A percentile compares a stretch with the other conserved stretches of the same genome.
phyloP scores from a whole-genome alignment of 2,797 vertebrate species.

The Hoplostethus atlanticus region DNA sequence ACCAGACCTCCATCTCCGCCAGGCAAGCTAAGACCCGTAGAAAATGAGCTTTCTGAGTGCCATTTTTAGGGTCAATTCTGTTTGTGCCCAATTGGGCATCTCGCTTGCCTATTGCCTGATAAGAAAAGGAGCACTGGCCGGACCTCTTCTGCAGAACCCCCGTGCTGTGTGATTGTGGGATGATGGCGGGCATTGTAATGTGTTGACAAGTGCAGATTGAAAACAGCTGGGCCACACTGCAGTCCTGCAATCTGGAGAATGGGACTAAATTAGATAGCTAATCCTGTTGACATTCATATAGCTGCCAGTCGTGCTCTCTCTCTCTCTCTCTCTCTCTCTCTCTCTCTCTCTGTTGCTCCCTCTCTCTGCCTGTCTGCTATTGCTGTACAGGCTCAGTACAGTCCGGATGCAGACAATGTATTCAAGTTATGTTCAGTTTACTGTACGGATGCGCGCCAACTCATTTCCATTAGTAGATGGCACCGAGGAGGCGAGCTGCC shows the following conservation, averaged over 20 bases:
- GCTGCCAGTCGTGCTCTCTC: constrained; percentile 22
- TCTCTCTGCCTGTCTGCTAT: constrained; percentile 65
- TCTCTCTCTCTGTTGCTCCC: constrained; percentile 30
- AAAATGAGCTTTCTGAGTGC: constrained; percentile 30
- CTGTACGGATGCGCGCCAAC: neutral
- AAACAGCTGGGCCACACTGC: constrained; percentile 36
- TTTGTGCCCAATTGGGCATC: constrained; percentile 33
- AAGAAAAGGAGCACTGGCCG: constrained; percentile 10
- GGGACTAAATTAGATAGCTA: constrained; percentile 46
- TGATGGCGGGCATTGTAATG: constrained; percentile 15
- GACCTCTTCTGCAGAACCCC: constrained; percentile 17
- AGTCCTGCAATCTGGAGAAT: constrained; percentile 41
- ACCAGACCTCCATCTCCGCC: constrained; percentile 31
- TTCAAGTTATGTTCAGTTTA: neutral
- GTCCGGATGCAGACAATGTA: neutral
- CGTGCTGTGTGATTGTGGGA: constrained; percentile 2
- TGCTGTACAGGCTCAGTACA: neutral
- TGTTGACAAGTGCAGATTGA: constrained; percentile 45
- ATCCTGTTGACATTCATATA: constrained; percentile 37
- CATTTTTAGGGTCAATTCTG: constrained; percentile 38
- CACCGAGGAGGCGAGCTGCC: neutral
- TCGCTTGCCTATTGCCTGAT: constrained; percentile 37
- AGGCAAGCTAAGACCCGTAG: constrained; percentile 10
- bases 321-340: constrained; percentile 33
- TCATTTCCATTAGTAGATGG: neutral